A percentile compares a stretch with the other conserved stretches of the same genome.
Conservation (phyloP, 2,888 invertebrate genomes). For the Pyrrhia umbra region DNA sequence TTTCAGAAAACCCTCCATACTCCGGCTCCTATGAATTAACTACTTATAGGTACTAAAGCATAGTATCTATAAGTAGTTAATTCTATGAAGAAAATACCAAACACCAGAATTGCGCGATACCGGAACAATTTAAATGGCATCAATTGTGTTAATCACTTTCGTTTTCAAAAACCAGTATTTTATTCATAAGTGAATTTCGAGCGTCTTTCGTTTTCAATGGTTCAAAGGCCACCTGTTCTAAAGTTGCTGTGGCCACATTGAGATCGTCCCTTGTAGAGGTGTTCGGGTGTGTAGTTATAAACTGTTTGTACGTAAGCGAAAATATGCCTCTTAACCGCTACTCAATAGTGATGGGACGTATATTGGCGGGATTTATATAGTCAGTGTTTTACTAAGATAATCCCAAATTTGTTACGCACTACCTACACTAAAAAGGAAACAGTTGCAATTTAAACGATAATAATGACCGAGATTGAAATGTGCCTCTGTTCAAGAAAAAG, state of each 20-base stretch:
- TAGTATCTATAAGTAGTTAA: no score
- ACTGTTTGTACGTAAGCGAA: neutral
- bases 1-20: no score
- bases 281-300: neutral
- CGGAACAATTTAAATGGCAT: neutral
- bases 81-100: neutral
- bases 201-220: neutral
- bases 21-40: no score
- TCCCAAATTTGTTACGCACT: neutral
- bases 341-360: neutral
- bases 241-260: neutral
- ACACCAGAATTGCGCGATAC: neutral
- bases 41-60: no score
- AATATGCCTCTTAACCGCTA: neutral
- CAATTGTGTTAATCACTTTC: conserved; percentile 1
- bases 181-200: neutral
- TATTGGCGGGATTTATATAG: neutral
- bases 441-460: no score
- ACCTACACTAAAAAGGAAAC: no score
- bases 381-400: no score
- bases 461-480: no score
- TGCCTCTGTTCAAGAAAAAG: no score
- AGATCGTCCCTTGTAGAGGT: neutral
- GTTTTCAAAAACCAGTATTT: neutral
- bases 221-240: neutral